These are phyloP conservation scores for Leptopilina drosophilae DNA, from an alignment of 2,888 invertebrate species.

Conservation along the genomic window DNA sequence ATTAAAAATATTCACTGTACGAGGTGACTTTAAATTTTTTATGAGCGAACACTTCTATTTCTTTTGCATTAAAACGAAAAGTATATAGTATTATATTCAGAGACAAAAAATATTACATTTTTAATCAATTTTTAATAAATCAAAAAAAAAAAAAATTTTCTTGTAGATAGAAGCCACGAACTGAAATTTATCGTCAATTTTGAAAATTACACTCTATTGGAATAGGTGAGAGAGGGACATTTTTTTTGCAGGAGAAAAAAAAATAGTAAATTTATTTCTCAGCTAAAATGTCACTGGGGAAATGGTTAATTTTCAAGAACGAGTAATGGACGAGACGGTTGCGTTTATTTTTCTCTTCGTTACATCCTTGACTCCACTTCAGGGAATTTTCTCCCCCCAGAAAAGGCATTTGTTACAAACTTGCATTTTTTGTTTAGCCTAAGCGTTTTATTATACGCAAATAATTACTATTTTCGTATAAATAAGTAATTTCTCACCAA, in stretches of 20 bases:
- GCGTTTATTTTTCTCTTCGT: constrained; percentile 16
- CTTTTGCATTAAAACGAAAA: no score
- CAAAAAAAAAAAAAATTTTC: neutral
- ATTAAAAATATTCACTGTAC: constrained; percentile 19
- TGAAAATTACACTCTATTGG: neutral
- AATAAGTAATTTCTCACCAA: neutral
- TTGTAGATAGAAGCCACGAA: neutral
- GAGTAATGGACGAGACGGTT: constrained; percentile 7
- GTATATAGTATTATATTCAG: no score
- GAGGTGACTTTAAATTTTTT: neutral
- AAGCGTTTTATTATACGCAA: constrained; percentile 14
- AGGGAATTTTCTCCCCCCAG: neutral
- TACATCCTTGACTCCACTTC: constrained; percentile 8
- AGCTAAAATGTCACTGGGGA: constrained; percentile 4
- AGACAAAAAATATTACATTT: neutral
- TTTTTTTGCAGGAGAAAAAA: no score
- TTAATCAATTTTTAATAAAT: neutral
- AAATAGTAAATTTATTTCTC: neutral
- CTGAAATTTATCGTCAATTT: constrained; percentile 1
- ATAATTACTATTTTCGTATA: constrained; percentile 8
- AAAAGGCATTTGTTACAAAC: constrained; percentile 16
- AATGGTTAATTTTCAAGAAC: constrained; percentile 24
- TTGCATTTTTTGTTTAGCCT: neutral
- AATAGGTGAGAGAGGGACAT: neutral
- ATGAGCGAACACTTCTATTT: neutral